These are phyloP conservation scores for Falco peregrinus DNA, from an alignment of 2,797 vertebrate genomes.

Conservation along the genomic window DNA sequence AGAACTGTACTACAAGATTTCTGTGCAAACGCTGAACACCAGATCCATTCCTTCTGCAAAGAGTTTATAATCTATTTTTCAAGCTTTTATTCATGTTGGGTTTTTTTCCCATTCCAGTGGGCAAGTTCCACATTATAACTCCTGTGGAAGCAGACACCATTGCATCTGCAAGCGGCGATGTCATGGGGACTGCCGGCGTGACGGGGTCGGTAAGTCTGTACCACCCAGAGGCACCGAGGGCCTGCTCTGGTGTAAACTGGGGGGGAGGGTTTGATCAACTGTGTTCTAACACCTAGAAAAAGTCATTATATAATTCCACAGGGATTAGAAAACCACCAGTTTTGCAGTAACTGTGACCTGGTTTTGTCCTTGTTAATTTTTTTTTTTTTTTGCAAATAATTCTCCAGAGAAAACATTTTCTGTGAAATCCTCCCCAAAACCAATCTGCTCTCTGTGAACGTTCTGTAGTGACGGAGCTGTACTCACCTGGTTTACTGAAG, in stretches of 20 bases:
- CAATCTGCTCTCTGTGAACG: neutral
- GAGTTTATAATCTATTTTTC: neutral
- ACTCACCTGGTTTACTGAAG: constrained; percentile 56
- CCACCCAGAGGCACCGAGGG: neutral
- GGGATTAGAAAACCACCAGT: neutral
- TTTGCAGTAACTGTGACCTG: neutral
- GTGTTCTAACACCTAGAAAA: neutral
- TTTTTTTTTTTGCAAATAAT: neutral
- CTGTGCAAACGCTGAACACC: neutral
- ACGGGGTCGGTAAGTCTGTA: neutral
- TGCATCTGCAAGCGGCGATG: neutral
- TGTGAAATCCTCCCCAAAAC: neutral
- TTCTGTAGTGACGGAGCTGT: constrained; percentile 26
- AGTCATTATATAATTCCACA: neutral
- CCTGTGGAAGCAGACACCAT: neutral
- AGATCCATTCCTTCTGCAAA: neutral
- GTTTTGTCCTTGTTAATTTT: neutral
- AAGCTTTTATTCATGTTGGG: neutral
- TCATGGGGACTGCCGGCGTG: neutral
- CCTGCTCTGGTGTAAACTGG: neutral
- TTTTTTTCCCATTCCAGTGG: neutral
- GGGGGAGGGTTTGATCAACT: neutral
- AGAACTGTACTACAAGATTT: neutral
- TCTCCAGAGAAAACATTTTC: neutral
- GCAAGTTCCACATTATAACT: neutral